Percentiles rank a stretch among this genome's conserved stretches.
Conservation (phyloP, 1,140 invertebrate genomes). For the Drosophila funebris region DNA sequence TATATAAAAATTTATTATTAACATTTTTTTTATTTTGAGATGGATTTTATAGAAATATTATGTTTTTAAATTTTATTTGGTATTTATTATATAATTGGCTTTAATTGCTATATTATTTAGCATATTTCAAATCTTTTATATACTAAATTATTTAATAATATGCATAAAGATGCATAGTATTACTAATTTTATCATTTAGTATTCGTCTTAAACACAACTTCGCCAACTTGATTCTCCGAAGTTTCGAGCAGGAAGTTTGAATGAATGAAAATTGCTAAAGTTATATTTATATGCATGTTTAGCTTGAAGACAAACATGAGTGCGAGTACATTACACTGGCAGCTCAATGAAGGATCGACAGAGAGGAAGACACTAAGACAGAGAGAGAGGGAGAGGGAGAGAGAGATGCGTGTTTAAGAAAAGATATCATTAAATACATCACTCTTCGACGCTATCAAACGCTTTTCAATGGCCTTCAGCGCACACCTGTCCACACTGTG, state of each 20-base stretch:
- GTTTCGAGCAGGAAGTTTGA: slow-evolving; percentile 9
- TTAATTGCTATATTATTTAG: too few species aligned
- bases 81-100: too few species aligned
- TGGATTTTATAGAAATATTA: too few species aligned
- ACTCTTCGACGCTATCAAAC: slow-evolving; percentile 31
- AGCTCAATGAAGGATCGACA: background rate
- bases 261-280: slow-evolving; percentile 3
- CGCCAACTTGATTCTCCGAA: background rate
- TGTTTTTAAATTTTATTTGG: too few species aligned
- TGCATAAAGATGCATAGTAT: too few species aligned
- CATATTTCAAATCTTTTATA: too few species aligned
- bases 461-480: slow-evolving; percentile 41
- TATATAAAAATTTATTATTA: background rate
- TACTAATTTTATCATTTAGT: too few species aligned
- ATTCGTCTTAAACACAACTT: too few species aligned
- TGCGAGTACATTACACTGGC: background rate
- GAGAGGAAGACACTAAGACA: background rate
- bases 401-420: slow-evolving; percentile 25
- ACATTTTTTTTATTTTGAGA: background rate
- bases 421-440: slow-evolving; percentile 67
- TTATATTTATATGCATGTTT: slow-evolving; percentile 5
- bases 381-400: background rate
- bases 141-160: too few species aligned
- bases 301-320: slow-evolving; percentile 12
- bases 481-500: slow-evolving; percentile 32